A percentile compares a stretch with the other conserved stretches of the same genome.
These are phyloP conservation scores for Hyposoter dolosus DNA, from an alignment of 2,888 invertebrate genomes.

Conservation along the genomic window DNA sequence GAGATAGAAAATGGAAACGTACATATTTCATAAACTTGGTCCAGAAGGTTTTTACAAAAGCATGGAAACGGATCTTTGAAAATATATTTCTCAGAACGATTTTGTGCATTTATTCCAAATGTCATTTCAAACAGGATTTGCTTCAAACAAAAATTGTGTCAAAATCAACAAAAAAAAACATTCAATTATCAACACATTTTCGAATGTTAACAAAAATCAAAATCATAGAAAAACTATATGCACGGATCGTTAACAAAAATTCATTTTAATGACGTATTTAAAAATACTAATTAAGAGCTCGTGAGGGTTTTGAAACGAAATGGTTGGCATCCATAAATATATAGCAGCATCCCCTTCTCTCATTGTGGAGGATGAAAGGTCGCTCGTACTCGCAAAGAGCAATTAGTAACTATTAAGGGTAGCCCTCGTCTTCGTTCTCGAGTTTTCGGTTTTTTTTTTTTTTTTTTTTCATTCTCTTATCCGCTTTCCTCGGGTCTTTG, in stretches of 20 bases:
- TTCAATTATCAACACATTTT: not conserved
- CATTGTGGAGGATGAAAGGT: conserved; percentile 11
- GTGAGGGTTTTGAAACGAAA: not conserved
- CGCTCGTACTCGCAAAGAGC: conserved; percentile 15
- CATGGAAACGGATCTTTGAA: not conserved
- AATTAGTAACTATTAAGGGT: conserved; percentile 33
- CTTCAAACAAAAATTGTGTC: no score
- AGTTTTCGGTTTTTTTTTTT: not conserved
- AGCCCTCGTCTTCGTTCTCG: conserved; percentile 3
- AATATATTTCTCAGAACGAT: not conserved
- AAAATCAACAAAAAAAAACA: not conserved
- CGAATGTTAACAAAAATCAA: not conserved
- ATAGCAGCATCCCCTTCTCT: not conserved
- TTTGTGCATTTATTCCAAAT: not conserved
- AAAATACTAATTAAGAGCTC: not conserved
- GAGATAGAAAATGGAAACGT: not conserved
- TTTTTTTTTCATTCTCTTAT: not conserved
- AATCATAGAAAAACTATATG: not conserved
- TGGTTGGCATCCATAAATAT: not conserved
- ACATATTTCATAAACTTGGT: not conserved
- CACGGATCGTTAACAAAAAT: not conserved
- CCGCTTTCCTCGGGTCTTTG: not conserved
- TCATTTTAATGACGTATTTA: not conserved
- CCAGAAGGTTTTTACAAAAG: not conserved
- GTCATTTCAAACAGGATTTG: not conserved